Evolutionary conservation across 2,113 vertebrate species (phyloP).

Genomic region (Blennius ocellaris): DNA sequence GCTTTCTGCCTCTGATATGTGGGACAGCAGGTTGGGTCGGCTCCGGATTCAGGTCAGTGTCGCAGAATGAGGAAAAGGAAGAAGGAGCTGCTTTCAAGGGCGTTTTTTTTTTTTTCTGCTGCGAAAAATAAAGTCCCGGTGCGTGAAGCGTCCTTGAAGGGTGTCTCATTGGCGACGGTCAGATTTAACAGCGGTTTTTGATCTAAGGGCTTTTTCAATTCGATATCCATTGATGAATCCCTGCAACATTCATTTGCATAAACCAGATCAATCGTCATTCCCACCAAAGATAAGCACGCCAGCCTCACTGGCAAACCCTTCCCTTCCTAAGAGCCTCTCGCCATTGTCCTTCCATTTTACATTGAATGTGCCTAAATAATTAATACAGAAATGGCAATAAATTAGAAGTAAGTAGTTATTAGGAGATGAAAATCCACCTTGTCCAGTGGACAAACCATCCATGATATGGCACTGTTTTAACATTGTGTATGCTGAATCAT

Average conservation of each 20-base stretch:
- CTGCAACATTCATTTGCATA: constrained; percentile 65
- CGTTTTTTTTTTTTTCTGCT: neutral
- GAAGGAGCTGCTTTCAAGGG: constrained; percentile 12
- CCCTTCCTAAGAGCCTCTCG: constrained; percentile 31
- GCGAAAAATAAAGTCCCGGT: neutral
- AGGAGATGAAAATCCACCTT: constrained; percentile 66
- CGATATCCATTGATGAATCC: constrained; percentile 49
- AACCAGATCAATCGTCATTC: constrained; percentile 84
- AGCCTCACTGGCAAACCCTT: constrained; percentile 10
- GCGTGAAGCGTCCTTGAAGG: constrained; percentile 36
- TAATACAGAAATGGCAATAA: constrained; percentile 79
- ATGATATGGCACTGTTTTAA: constrained; percentile 81
- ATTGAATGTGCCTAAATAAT: constrained; percentile 75
- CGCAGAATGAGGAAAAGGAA: neutral
- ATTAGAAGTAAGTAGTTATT: constrained; percentile 72
- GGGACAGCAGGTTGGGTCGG: constrained; percentile 35
- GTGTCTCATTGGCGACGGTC: constrained; percentile 72
- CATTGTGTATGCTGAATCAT: constrained; percentile 75
- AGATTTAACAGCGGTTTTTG: constrained; percentile 72
- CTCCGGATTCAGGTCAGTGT: constrained; percentile 11
- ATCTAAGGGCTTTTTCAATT: constrained; percentile 57
- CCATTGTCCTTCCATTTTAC: constrained; percentile 41
- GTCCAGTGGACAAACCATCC: constrained; percentile 59
- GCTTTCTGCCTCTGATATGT: constrained; percentile 67
- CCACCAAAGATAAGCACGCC: constrained; percentile 75